These are phyloP conservation scores for Penaeus monodon DNA, from an alignment of 2,888 invertebrate genomes.

Conservation along the genomic window DNA sequence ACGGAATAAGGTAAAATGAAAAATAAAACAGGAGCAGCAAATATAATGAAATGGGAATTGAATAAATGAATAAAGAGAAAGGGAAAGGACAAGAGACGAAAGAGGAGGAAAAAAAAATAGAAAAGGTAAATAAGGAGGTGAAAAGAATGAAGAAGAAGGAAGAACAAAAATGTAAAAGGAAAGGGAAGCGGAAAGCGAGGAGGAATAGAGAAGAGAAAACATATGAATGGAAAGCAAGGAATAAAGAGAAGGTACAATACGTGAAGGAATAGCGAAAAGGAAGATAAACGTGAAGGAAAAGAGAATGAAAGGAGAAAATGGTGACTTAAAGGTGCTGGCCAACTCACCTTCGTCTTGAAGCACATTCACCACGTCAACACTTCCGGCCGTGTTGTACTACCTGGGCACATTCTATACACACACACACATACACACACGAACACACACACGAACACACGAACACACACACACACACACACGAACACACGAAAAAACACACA, in stretches of 20 bases:
- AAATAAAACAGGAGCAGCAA: not conserved
- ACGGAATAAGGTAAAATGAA: not conserved
- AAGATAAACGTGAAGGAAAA: not conserved
- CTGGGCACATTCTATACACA: no score
- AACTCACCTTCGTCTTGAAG: no score
- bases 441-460: no score
- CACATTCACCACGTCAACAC: no score
- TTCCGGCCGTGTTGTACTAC: no score
- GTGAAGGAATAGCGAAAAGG: not conserved
- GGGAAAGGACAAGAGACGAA: not conserved
- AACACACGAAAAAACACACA: no score
- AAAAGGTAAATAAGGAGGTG: not conserved
- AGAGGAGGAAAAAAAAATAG: conserved; percentile 6
- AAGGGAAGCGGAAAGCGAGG: not conserved
- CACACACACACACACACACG: no score
- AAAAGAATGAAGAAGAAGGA: not conserved
- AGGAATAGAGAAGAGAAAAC: not conserved
- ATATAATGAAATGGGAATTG: no score
- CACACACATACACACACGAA: no score
- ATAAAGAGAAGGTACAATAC: not conserved
- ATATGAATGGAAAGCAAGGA: no score
- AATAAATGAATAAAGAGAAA: conserved; percentile 7
- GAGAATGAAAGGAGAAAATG: not conserved
- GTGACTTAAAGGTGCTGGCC: not conserved
- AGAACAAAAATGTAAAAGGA: not conserved